These are phyloP conservation scores for Oopsacas minuta DNA, from an alignment of 37 sponge, comb jelly and placozoan genomes.

Conservation along the genomic window DNA sequence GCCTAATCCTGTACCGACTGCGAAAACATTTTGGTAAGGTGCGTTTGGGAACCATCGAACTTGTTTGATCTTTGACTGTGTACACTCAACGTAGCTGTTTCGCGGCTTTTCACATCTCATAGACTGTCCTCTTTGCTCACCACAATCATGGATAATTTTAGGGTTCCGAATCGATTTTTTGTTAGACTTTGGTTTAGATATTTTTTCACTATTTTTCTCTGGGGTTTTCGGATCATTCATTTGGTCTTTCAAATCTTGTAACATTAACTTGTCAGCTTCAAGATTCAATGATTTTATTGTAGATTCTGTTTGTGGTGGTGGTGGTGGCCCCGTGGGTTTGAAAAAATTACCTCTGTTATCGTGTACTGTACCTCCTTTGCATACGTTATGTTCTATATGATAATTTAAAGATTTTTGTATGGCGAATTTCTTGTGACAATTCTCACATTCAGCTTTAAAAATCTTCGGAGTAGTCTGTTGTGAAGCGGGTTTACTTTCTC, in stretches of 20 bases:
- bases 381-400: not conserved
- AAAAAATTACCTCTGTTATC: conserved; percentile 1
- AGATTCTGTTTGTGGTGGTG: not conserved
- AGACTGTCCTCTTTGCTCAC: not conserved
- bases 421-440: not conserved
- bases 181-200: not conserved
- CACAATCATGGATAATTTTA: not conserved
- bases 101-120: not conserved
- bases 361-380: not conserved
- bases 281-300: not conserved
- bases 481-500: not conserved
- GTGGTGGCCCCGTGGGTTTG: not conserved
- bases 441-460: not conserved
- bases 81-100: not conserved
- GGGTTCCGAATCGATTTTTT: not conserved
- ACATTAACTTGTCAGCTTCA: not conserved
- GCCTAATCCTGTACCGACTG: not conserved
- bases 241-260: not conserved
- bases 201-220: not conserved
- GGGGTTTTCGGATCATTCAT: not conserved
- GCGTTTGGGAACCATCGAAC: not conserved
- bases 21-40: not conserved
- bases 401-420: not conserved
- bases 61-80: not conserved
- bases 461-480: not conserved